Evolutionary conservation across 2,888 invertebrate genomes (phyloP).

Genomic region (Emesis russula): DNA sequence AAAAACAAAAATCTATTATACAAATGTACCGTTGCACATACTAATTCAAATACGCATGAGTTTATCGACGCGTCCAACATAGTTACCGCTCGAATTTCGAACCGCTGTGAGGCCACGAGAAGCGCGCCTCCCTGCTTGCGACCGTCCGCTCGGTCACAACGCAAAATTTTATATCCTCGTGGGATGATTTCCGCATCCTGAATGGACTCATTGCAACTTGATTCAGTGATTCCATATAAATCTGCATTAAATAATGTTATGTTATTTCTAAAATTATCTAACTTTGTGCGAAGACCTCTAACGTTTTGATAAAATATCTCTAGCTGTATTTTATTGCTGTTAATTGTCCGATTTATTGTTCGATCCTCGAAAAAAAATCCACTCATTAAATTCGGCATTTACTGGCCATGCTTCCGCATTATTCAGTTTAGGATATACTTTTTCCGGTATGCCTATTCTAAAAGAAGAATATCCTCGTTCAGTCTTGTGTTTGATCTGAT

Average conservation of each 20-base stretch:
- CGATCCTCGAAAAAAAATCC: slow-evolving; percentile 53
- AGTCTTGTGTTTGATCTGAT: too few relatives aligned
- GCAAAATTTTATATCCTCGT: neutral
- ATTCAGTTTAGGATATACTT: slow-evolving; percentile 69
- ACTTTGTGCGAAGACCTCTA: neutral
- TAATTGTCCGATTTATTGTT: neutral
- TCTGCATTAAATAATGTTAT: neutral
- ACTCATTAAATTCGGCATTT: slow-evolving; percentile 78
- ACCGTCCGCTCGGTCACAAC: neutral
- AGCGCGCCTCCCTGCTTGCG: neutral
- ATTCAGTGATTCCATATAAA: neutral
- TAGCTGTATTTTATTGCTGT: too few relatives aligned
- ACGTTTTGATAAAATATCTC: neutral
- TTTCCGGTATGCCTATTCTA: slow-evolving; percentile 76
- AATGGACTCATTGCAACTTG: neutral
- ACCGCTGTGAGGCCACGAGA: neutral
- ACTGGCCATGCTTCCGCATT: slow-evolving; percentile 69
- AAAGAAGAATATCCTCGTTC: slow-evolving; percentile 59
- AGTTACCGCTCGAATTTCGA: neutral
- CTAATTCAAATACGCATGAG: too few relatives aligned
- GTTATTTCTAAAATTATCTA: neutral
- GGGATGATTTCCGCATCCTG: neutral
- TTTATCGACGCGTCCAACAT: too few relatives aligned
- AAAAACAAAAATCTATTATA: neutral
- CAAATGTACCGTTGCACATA: neutral